Evolutionary conservation across 2,888 invertebrate genomes (phyloP).

Genomic region (Dolomedes plantarius): DNA sequence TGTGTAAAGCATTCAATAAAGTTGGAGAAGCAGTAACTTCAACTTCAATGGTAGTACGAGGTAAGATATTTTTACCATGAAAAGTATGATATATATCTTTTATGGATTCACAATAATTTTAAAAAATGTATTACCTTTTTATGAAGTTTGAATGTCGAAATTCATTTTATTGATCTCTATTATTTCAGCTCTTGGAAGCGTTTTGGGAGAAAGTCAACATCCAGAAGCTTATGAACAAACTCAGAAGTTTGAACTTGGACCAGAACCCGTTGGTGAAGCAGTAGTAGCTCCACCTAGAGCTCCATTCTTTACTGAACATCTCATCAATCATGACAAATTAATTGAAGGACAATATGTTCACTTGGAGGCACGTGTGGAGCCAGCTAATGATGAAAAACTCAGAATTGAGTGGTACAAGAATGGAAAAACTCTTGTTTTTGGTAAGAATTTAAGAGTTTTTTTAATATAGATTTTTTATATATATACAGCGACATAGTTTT

Average conservation of each 20-base stretch:
- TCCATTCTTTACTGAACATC: conserved; percentile 93
- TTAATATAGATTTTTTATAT: no score
- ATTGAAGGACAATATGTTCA: conserved; percentile 95
- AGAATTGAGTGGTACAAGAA: conserved; percentile 86
- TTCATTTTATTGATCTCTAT: no score
- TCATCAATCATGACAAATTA: conserved; percentile 89
- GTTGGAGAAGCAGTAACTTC: conserved; percentile 96
- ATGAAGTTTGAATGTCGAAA: not conserved
- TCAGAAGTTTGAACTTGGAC: conserved; percentile 91
- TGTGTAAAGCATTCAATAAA: conserved; percentile 94
- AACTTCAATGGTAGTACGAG: conserved; percentile 90
- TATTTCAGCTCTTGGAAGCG: conserved; percentile 78
- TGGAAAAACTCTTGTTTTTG: conserved; percentile 95
- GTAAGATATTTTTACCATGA: conserved; percentile 79
- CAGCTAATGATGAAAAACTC: conserved; percentile 79
- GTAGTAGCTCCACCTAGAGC: conserved; percentile 47
- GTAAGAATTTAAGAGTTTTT: conserved; percentile 80
- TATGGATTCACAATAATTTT: not conserved
- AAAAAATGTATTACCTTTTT: not conserved
- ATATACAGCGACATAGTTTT: no score
- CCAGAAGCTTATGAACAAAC: conserved; percentile 95
- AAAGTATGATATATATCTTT: not conserved
- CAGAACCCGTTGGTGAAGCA: conserved; percentile 81
- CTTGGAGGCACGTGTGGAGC: conserved; percentile 93
- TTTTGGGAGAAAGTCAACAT: conserved; percentile 89